Evolutionary conservation across 2,888 invertebrate species (phyloP).

Genomic region (Dryobotodes eremita): DNA sequence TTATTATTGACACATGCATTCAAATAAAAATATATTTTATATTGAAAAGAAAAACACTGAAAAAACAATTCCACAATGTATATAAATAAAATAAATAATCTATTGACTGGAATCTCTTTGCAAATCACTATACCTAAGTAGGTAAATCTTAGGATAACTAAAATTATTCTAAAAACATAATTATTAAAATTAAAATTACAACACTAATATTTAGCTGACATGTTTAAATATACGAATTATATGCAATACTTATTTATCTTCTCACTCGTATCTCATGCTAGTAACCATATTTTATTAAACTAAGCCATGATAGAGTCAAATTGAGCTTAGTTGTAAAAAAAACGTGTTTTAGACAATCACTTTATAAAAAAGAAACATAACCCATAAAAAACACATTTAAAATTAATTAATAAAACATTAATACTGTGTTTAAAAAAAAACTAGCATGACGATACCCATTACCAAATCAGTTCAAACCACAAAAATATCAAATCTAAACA

Average conservation of each 20-base stretch:
- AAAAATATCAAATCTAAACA: constrained; percentile 27
- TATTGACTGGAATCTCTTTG: constrained; percentile 73
- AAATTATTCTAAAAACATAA: constrained; percentile 55
- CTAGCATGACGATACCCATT: constrained; percentile 59
- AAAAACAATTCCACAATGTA: constrained; percentile 64
- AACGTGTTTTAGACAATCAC: not conserved
- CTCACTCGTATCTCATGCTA: constrained; percentile 63
- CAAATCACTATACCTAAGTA: constrained; percentile 71
- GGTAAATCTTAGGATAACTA: constrained; percentile 44
- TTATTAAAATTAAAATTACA: constrained; percentile 35
- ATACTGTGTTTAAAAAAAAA: constrained; percentile 3
- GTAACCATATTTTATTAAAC: constrained; percentile 6
- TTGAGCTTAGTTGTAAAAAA: constrained; percentile 40
- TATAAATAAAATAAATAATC: constrained; percentile 70
- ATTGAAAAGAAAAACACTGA: constrained; percentile 56
- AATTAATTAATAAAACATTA: not conserved
- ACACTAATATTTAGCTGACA: constrained; percentile 41
- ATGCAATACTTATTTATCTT: constrained; percentile 40
- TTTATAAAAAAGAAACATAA: not conserved
- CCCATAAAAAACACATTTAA: not conserved
- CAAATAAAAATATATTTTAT: constrained; percentile 73
- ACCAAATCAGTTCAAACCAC: constrained; percentile 44
- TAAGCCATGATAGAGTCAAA: constrained; percentile 5
- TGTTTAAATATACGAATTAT: constrained; percentile 37
- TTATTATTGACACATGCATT: constrained; percentile 88